Evolutionary conservation across 2,888 invertebrate genomes (phyloP), one percentile per base, ranked within the genome.

Genomic region (Aricia artaxerxes): DNA sequence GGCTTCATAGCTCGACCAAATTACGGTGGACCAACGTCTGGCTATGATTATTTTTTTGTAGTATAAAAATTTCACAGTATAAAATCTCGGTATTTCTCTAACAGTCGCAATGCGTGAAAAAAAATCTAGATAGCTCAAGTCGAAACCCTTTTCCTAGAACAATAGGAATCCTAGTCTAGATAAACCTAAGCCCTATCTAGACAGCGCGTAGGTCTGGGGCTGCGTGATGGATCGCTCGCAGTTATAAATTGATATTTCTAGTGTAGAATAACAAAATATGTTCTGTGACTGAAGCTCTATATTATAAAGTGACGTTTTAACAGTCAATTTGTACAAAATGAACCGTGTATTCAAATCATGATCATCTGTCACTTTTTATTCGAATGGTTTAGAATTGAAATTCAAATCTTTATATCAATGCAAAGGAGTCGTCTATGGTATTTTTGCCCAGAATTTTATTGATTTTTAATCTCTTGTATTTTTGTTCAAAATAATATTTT

Each of bases 221-320:
- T 1, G 9, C 11, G 35, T 69, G 13, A 69, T 69, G 16, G 35
- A 69, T 69, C 35, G 4, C 35, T 69, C 35, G 1, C 69, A 38
- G 69, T 13, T 69, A 35, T 69, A 38, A 69, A 69, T 69, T 69
- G 69, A 69, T 69, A 35, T 69, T 69, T 38, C 13, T 11, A 69
- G 35, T 35, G 35, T 13, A 38, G 35, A 69, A 69, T 69, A 16
- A 69, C 16, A 69, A 69, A 24, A 24, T 24, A 69, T 69, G 13
- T 69, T 31, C 35, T 69, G 35, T 13, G 4, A 35, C 35, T 11
- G 64, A 31, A 11, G 24, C 31, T 64, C n/a, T 6, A 64, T 31
- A 69, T 35, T 31, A 69, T 35, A 35, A 31, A 61, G 2, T 3
- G n/a, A 1, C 2, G 7, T 61, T 2, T 24, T n/a, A 31, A 61